Conservation (phyloP, 1,140 invertebrate genomes). For the Hirudo medicinalis region DNA sequence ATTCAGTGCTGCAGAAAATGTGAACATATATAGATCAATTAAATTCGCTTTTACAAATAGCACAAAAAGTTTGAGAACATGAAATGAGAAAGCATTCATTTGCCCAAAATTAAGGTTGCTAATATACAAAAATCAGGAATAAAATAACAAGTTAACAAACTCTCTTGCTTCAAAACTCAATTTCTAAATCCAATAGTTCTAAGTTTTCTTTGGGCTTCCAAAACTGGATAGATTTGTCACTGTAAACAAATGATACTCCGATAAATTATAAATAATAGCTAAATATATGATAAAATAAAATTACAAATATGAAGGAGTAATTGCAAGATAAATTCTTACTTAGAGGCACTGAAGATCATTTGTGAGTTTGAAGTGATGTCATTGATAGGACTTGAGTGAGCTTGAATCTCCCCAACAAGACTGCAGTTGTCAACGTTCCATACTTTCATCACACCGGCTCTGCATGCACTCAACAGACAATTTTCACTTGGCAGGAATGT, state of each 20-base stretch:
- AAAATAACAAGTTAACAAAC: constrained; percentile 6
- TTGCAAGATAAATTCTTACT: constrained; percentile 33
- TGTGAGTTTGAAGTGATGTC: constrained; percentile 58
- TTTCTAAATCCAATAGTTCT: background rate
- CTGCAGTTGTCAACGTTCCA: constrained; percentile 56
- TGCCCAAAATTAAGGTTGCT: too few species aligned
- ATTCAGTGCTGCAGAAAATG: too few species aligned
- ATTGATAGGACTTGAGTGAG: constrained; percentile 61
- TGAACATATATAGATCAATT: too few species aligned
- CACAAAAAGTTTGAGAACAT: too few species aligned
- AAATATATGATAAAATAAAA: too few species aligned
- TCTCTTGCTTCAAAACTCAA: background rate
- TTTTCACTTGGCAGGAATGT: constrained; percentile 49
- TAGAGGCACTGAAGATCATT: constrained; percentile 61
- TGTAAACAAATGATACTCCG: constrained; percentile 21
- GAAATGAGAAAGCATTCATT: too few species aligned
- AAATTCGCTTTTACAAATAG: too few species aligned
- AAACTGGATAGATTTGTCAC: background rate
- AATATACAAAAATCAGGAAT: constrained; percentile 3
- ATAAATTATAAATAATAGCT: background rate
- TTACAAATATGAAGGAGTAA: background rate
- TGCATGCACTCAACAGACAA: constrained; percentile 59
- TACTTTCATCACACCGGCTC: constrained; percentile 58
- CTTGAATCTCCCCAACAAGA: constrained; percentile 56
- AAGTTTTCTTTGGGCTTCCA: background rate